Evolutionary conservation across 2,113 vertebrate genomes (phyloP), one percentile per base, ranked within the genome.

Genomic region (Potamarius usumacintae): DNA sequence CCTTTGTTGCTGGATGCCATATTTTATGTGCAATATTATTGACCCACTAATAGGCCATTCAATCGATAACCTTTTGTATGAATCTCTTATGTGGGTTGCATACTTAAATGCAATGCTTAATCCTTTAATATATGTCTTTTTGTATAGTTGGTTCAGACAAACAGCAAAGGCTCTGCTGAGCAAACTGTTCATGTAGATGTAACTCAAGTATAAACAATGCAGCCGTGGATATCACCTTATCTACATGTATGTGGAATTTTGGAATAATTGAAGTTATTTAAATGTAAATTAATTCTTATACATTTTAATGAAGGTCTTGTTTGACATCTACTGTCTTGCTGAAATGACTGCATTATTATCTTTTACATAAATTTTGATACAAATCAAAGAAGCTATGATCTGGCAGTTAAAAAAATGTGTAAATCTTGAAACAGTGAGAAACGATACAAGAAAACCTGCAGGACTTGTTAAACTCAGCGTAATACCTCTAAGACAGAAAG

Each of bases 41-140:
- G 93, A 95, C 79, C 95, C 96, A 34, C 93, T 96, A 83, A 85
- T 95, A 85, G 92, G 91, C 83, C 96, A 96, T 0, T 25, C 87
- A 10, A 91, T 94, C 42, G 93, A 95, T 7, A 87, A 91, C 22
- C 5, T 93, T 72, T 78, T 96, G 88, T 93, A 93, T 50, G 94
- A 96, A 88, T 90, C 86, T 52, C 85, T 97, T 78, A 92, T 94
- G 91, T 96, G 96, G 96, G 93, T 96, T 88, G 96, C 95, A 65
- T 97, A 97, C 84, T 91, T 97, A 88, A 97, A 97, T 87, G 96
- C 96, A 62, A 93, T 93, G 17, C 92, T 97, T 78, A 97, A 96
- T 83, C 96, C 96, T 82, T 91, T 96, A 84, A 91, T 97, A 90
- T 97, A 97, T 84, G 95, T 95, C 1, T 96, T 96, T 91, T 96